Evolutionary conservation across 2,888 invertebrate genomes (phyloP).

Genomic region (Antheraea assamensis): DNA sequence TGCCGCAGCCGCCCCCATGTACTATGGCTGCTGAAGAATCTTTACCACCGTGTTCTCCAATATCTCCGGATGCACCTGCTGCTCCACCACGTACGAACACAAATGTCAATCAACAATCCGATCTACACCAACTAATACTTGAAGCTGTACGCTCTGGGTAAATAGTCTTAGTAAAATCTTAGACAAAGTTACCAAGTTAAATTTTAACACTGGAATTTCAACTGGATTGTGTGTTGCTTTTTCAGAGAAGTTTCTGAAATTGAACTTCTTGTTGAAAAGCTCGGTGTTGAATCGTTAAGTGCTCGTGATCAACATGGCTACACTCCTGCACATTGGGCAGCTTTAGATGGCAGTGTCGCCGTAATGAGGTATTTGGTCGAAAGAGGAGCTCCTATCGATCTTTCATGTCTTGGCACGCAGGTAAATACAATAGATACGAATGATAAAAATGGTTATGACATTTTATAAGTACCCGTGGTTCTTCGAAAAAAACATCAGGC

Average conservation of each 20-base stretch:
- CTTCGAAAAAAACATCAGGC: no score
- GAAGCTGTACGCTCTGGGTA: constrained; percentile 93
- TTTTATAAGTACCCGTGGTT: no score
- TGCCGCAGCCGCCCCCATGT: constrained; percentile 90
- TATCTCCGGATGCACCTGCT: constrained; percentile 72
- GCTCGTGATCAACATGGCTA: constrained; percentile 96
- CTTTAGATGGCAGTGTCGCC: constrained; percentile 94
- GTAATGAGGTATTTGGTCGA: constrained; percentile 94
- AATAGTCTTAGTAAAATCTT: constrained; percentile 33
- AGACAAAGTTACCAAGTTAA: not conserved
- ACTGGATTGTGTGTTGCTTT: not conserved
- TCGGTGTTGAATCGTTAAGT: constrained; percentile 88
- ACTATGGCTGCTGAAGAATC: constrained; percentile 88
- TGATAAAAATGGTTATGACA: no score
- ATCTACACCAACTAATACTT: constrained; percentile 87
- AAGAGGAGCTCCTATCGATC: constrained; percentile 90
- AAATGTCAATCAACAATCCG: constrained; percentile 69
- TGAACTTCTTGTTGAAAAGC: constrained; percentile 91
- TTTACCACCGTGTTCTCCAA: constrained; percentile 72
- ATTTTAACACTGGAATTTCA: not conserved
- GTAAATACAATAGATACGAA: constrained; percentile 35
- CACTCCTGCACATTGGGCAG: constrained; percentile 96
- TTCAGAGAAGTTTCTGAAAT: constrained; percentile 90
- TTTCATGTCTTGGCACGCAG: constrained; percentile 93
- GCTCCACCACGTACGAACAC: constrained; percentile 67